Evolutionary conservation across 2,113 vertebrate genomes (phyloP).

Genomic region (Collichthys lucidus): DNA sequence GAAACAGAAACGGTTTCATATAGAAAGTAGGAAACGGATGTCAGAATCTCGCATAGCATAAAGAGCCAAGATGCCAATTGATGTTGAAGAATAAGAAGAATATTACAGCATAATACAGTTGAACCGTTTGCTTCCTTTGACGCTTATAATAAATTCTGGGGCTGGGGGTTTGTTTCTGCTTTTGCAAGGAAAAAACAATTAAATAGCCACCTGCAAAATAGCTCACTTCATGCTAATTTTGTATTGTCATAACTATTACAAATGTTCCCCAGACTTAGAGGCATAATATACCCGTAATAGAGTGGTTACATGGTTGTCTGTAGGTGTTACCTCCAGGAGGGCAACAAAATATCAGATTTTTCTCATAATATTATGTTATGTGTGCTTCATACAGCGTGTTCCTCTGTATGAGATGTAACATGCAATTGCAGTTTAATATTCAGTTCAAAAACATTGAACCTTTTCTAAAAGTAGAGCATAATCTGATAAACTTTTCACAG

Average conservation of each 20-base stretch:
- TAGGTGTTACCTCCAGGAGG: background rate
- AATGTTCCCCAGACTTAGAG: background rate
- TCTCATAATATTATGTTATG: background rate
- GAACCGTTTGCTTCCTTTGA: background rate
- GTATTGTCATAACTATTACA: conserved; percentile 15
- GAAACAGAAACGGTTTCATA: background rate
- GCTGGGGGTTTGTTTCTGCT: background rate
- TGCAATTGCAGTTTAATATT: background rate
- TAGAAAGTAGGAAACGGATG: background rate
- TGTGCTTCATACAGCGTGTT: background rate
- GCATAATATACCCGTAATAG: conserved; percentile 16
- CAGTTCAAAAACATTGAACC: background rate
- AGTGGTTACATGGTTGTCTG: background rate
- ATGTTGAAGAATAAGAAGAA: fast-evolving
- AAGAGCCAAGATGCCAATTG: background rate
- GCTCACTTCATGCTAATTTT: conserved; percentile 42
- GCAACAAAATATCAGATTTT: background rate
- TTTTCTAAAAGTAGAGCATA: too few species aligned
- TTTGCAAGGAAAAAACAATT: background rate
- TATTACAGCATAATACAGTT: background rate
- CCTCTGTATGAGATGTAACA: background rate
- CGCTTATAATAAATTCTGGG: background rate
- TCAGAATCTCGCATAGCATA: background rate
- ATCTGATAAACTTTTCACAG: background rate
- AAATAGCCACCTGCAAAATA: conserved; percentile 10